Evolutionary conservation across 2,113 vertebrate genomes (phyloP).

Genomic region (Pangasianodon gigas): DNA sequence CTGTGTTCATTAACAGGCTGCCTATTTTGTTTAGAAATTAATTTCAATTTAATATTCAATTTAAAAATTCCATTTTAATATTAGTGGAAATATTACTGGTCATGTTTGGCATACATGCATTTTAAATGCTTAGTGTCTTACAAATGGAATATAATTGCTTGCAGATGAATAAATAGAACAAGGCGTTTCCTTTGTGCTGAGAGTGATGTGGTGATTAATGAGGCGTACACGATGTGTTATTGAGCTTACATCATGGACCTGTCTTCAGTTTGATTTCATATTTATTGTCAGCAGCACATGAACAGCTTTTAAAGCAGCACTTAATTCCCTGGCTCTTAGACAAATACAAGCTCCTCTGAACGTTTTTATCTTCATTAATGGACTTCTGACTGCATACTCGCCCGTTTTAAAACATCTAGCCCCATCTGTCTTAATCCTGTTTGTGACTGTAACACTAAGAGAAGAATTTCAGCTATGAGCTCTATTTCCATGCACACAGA

Average conservation of each 20-base stretch:
- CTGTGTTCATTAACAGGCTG: not conserved
- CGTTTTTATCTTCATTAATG: not conserved
- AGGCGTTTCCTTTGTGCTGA: no score
- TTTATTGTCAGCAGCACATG: no score
- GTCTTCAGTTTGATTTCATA: not conserved
- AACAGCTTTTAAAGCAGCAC: no score
- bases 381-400: not conserved
- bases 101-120: no score
- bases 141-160: no score
- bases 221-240: not conserved
- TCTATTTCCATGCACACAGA: not conserved
- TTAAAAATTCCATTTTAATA: no score
- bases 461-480: not conserved
- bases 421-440: not conserved
- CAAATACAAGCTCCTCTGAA: not conserved
- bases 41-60: no score
- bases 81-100: no score
- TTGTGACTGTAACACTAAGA: not conserved
- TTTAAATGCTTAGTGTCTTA: no score
- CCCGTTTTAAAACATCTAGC: not conserved
- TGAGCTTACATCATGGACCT: no score
- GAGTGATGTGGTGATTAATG: not conserved
- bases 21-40: no score
- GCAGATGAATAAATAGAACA: not conserved
- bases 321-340: no score